Evolutionary conservation across 2,888 invertebrate genomes (phyloP).

Genomic region (Schizotus pectinicornis): DNA sequence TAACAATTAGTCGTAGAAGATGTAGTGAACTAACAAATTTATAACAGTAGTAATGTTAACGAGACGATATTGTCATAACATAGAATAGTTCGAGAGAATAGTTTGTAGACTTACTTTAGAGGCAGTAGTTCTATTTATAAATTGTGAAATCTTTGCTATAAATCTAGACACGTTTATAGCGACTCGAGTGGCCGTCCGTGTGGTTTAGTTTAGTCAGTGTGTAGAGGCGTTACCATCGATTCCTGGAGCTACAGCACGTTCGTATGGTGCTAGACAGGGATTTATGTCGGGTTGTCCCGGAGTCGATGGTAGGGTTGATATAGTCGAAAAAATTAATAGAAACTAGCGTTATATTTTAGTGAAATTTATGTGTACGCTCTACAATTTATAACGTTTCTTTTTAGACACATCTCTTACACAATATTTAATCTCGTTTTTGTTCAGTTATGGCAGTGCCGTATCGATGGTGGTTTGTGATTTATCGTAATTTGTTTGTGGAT

Average conservation of each 20-base stretch:
- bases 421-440: constrained; percentile 26
- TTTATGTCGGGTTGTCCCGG: constrained; percentile 12
- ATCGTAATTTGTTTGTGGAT: constrained; percentile 28
- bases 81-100: constrained; percentile 33
- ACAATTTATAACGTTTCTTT: constrained; percentile 26
- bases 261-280: neutral
- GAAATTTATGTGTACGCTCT: constrained; percentile 31
- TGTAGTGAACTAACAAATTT: constrained; percentile 10
- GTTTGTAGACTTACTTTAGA: constrained; percentile 34
- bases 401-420: constrained; percentile 28
- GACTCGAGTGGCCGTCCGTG: constrained; percentile 23
- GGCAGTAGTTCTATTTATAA: constrained; percentile 19
- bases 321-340: constrained; percentile 26
- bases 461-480: constrained; percentile 33
- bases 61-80: constrained; percentile 30
- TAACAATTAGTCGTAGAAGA: constrained; percentile 29
- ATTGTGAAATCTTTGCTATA: constrained; percentile 11
- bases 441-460: constrained; percentile 19
- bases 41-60: constrained; percentile 50
- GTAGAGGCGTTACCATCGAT: constrained; percentile 36
- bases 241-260: constrained; percentile 1
- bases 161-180: constrained; percentile 27
- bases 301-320: constrained; percentile 1
- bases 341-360: constrained; percentile 29
- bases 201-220: constrained; percentile 37